Percentiles rank a stretch among this genome's conserved stretches.
Evolutionary conservation across 2,888 invertebrate genomes (phyloP).

Genomic region (Mesopsocus fuscifrons): DNA sequence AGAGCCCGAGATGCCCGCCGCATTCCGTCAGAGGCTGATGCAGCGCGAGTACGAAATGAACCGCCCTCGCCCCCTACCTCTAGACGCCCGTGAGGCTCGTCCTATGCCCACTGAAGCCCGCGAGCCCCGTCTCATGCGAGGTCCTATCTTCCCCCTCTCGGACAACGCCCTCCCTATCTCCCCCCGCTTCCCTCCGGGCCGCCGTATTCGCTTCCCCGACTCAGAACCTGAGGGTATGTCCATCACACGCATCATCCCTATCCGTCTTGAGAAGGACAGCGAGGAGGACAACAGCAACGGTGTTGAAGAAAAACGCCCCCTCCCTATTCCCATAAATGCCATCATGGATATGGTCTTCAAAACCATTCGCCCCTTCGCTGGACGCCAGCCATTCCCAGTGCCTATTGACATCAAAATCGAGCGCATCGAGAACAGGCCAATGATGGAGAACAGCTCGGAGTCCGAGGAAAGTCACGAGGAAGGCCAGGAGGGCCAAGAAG

Average conservation of each 20-base stretch:
- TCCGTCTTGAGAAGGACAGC: background rate
- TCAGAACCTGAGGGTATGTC: background rate
- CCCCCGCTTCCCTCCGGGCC: background rate
- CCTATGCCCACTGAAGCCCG: background rate
- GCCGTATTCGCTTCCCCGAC: conserved; percentile 1
- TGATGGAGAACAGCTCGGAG: background rate
- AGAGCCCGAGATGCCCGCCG: background rate
- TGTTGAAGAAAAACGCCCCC: background rate
- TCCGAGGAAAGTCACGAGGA: background rate
- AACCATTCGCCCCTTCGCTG: background rate
- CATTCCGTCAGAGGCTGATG: background rate
- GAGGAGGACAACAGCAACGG: background rate
- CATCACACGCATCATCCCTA: background rate
- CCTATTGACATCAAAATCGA: conserved; percentile 7
- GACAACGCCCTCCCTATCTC: background rate
- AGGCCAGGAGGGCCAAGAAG: background rate
- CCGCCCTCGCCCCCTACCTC: background rate
- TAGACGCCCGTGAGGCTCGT: background rate
- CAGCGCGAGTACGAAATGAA: background rate
- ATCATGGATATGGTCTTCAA: conserved; percentile 1
- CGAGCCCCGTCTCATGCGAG: background rate
- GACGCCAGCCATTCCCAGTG: background rate
- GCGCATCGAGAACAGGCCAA: background rate
- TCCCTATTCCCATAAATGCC: conserved; percentile 2
- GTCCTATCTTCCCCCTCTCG: background rate